Evolutionary conservation across 2,888 invertebrate genomes (phyloP).

Genomic region (Tetramorium bicarinatum): DNA sequence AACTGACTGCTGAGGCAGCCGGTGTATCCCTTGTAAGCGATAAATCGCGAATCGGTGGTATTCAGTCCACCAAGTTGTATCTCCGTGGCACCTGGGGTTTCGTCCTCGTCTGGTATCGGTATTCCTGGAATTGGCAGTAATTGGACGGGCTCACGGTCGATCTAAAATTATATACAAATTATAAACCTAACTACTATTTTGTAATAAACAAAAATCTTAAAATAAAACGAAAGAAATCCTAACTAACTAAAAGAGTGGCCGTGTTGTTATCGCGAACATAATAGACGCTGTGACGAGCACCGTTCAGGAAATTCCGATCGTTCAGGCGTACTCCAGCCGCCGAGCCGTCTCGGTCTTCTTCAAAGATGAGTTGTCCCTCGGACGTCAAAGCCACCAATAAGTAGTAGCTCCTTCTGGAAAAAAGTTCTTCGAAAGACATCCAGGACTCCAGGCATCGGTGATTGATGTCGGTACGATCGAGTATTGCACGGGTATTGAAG

Average conservation of each 20-base stretch:
- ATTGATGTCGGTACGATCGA: background rate
- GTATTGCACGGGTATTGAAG: background rate
- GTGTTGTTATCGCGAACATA: slow-evolving; percentile 90
- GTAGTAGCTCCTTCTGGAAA: slow-evolving; percentile 92
- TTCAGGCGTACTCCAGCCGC: slow-evolving; percentile 92
- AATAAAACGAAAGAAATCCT: background rate
- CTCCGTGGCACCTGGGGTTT: slow-evolving; percentile 90
- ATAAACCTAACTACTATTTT: background rate
- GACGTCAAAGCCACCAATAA: slow-evolving; percentile 93
- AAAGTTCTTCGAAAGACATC: slow-evolving; percentile 70
- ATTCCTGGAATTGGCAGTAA: slow-evolving; percentile 90
- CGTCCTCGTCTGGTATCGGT: slow-evolving; percentile 89
- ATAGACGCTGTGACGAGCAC: slow-evolving; percentile 92
- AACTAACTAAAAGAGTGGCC: slow-evolving; percentile 88
- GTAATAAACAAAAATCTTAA: background rate
- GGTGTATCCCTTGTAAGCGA: slow-evolving; percentile 94
- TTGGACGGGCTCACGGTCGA: slow-evolving; percentile 92
- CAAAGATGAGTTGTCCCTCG: slow-evolving; percentile 94
- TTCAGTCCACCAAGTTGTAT: slow-evolving; percentile 96
- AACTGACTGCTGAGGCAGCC: slow-evolving; percentile 96
- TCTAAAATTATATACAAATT: slow-evolving; percentile 83
- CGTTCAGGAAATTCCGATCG: slow-evolving; percentile 94
- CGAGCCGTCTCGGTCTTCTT: slow-evolving; percentile 93
- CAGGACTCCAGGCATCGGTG: slow-evolving; percentile 48
- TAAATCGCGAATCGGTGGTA: slow-evolving; percentile 93